Base-by-base conservation (phyloP, 2,113 vertebrate genomes). In the Callipepla californica region DNA sequence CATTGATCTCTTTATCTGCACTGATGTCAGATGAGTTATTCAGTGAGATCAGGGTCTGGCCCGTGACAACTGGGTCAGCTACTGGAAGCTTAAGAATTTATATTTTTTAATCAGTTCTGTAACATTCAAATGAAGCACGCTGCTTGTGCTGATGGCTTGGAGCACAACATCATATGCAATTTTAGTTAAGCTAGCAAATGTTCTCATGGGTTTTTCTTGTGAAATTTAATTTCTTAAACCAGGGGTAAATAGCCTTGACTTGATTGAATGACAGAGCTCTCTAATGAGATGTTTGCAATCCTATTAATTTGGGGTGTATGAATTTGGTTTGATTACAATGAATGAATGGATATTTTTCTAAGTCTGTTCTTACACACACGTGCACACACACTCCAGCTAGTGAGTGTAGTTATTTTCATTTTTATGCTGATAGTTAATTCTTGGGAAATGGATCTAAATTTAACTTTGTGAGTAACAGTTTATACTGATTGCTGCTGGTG, bases 301-400 rank as follows among this genome's bases (percentile, higher is more conserved):
- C 57, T 87, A 85, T 86, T 69, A 66, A 45, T 63, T 80, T 26
- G 50, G 74, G 91, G 92, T 74, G 74, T 22, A 45, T 89, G 66
- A 89, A 51, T 1, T 62, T 70, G 23, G 7, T 87, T 91, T 87
- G 44, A 75, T 81, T 81, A 59, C 42, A 81, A 32, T 70, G 44
- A 63, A 79, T 79, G n/a, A 67, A 75, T 63, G 58, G 15, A 18
- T 66, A 57, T 42, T 26, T 34, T 62, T 67, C 47, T 18, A 58
- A 89, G 21, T 55, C 32, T 67, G 26, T 61, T 91, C 32, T 73
- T 36, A 20, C 17, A n/a, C 57, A 21, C 55, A 11, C 23, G 25
- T 15, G 5, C 15, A 30, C 18, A 51, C 48, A 13, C 34, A 18
- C n/a, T 90, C 30, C 70, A 50, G 20, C 18, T 50, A 69, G 20